Percentiles rank a stretch among this genome's conserved stretches.
phyloP scores from a whole-genome alignment of 2,113 vertebrate genomes.

The Micromys minutus region DNA sequence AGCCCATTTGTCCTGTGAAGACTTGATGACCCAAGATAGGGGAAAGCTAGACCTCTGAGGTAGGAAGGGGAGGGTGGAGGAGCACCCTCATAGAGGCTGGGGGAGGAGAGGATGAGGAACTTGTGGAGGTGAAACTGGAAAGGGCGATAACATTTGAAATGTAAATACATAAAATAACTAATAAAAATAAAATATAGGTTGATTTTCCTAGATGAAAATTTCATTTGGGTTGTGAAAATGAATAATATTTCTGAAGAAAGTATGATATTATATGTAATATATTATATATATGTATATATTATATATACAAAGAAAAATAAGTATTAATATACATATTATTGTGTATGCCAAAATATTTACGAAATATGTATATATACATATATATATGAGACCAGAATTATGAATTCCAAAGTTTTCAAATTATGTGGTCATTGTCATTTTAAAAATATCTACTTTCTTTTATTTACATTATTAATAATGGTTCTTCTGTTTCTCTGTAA shows the following conservation, averaged over 20 bases:
- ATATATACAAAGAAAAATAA: background rate
- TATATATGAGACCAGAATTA: background rate
- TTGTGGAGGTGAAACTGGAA: too few species aligned
- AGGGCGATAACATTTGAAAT: too few species aligned
- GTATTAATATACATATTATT: background rate
- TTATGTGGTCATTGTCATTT: background rate
- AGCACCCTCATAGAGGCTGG: too few species aligned
- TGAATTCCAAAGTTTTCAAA: background rate
- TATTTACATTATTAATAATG: background rate
- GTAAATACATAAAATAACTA: too few species aligned
- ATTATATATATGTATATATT: background rate
- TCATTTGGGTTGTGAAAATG: background rate
- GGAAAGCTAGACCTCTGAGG: too few species aligned
- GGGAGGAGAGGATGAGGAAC: too few species aligned
- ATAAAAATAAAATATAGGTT: background rate
- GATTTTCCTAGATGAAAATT: background rate
- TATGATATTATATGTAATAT: too few species aligned
- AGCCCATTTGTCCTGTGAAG: too few species aligned
- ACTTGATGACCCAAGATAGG: too few species aligned
- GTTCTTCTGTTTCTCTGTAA: background rate
- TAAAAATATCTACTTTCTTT: background rate
- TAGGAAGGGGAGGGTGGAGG: too few species aligned
- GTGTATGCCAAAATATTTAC: background rate
- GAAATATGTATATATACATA: too few species aligned
- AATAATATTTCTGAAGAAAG: background rate